Evolutionary conservation across 2,797 vertebrate species (phyloP), one percentile per base, ranked within the genome.

Genomic region (Enteromius viviparus): DNA sequence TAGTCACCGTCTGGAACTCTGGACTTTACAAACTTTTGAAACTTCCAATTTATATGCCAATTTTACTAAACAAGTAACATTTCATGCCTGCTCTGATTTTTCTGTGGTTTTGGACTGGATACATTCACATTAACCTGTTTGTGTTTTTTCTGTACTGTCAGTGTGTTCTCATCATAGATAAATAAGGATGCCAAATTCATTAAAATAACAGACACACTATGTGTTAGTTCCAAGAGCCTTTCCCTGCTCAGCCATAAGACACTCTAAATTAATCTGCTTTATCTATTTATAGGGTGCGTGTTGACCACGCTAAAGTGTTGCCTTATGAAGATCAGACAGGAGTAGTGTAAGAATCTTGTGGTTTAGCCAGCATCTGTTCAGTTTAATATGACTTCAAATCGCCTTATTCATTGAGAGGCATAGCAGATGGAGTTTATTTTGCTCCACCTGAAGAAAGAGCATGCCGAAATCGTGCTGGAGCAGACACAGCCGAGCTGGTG

Each of bases 311-410:
- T 77, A n/a, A 83, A 78, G 51, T 75, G n/a, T 45, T 81, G 65
- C 53, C 75, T 84, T 85, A 60, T 84, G n/a, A 85, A 69, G 80
- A 82, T 72, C 71, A 81, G 26, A 77, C 71, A 49, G 65, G 40
- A 58, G 17, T 17, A 64, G 72, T 49, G 29, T 49, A 21, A 62
- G 37, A 81, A 68, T 58, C 65, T 47, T 47, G 3, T 60, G 17
- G 7, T 49, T 66, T 72, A 32, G 51, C 17, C 9, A 34, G n/a
- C 1, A 74, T 60, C 26, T 75, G 15, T 53, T 26, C 29, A 29
- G 42, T 82, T 82, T 15, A 81, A 62, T 72, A 60, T 47, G 4
- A 47, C 3, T 74, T 64, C 1, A 49, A 47, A 62, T 23, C 26
- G 6, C 23, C 29, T 55, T 53, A 34, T 51, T 37, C n/a, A 32